A percentile compares a stretch with the other conserved stretches of the same genome.
These are phyloP conservation scores for Clarias magur DNA, from an alignment of 2,113 vertebrate species.

Conservation along the genomic window DNA sequence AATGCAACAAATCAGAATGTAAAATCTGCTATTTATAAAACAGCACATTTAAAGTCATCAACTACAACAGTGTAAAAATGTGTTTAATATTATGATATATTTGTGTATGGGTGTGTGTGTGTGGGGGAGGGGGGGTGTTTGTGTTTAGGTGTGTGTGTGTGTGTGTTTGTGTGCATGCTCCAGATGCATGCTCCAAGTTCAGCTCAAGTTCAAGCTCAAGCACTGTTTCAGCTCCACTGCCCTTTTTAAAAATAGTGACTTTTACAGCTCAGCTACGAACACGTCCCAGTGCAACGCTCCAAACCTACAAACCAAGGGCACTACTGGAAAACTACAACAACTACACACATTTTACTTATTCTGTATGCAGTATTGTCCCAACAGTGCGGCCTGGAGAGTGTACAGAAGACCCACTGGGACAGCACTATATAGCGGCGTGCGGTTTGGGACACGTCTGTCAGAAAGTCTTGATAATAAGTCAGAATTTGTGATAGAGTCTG, in stretches of 20 bases:
- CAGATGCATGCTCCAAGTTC: not conserved
- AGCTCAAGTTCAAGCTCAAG: not conserved
- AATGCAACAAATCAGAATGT: not conserved
- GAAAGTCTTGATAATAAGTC: not conserved
- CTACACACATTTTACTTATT: not conserved
- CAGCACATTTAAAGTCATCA: not conserved
- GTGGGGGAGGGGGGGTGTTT: not conserved
- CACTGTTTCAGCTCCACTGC: not conserved
- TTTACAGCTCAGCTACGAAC: not conserved
- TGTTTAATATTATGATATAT: not conserved
- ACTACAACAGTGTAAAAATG: not conserved
- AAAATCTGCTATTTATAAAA: not conserved
- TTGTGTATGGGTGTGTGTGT: not conserved
- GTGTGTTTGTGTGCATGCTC: not conserved
- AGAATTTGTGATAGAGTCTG: not conserved
- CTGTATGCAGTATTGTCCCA: not conserved
- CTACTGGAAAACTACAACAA: not conserved
- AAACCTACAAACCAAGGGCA: not conserved
- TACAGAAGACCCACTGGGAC: not conserved
- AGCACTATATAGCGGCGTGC: not conserved
- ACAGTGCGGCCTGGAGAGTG: not conserved
- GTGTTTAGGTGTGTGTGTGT: slow-evolving; percentile 4
- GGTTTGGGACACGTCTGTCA: not conserved
- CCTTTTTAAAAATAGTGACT: slow-evolving; percentile 16
- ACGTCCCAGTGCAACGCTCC: not conserved